Evolutionary conservation across 2,888 invertebrate species (phyloP).

Genomic region (Heteromyza rotundicornis): DNA sequence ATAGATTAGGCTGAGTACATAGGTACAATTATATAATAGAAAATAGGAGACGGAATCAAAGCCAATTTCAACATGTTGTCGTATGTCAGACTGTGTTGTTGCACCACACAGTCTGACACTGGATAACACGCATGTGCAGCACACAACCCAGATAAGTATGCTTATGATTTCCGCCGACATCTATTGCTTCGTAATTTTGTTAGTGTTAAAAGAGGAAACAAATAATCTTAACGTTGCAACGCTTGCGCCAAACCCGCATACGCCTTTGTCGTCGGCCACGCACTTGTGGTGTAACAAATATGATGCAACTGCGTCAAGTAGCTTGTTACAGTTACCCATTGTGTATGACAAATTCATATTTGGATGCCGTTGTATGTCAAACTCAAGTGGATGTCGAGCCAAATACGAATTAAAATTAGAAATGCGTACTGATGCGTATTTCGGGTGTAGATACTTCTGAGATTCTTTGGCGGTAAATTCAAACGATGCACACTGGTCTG

Average conservation of each 20-base stretch:
- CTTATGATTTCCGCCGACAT: background rate
- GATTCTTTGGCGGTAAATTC: constrained; percentile 5
- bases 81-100: background rate
- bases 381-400: constrained; percentile 46
- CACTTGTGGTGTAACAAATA: constrained; percentile 3
- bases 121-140: no score
- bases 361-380: background rate
- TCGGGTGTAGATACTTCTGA: constrained; percentile 24
- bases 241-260: constrained; percentile 3
- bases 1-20: no score
- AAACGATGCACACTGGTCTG: no score
- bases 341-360: no score
- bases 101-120: no score
- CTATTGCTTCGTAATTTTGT: background rate
- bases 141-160: background rate
- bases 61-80: background rate
- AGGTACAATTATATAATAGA: background rate
- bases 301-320: background rate
- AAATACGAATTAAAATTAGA: constrained; percentile 18
- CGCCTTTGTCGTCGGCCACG: no score
- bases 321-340: no score
- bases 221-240: constrained; percentile 45
- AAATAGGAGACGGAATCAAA: background rate
- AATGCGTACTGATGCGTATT: constrained; percentile 23
- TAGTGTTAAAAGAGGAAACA: constrained; percentile 4